These are phyloP conservation scores for Drosophila koepferae DNA, from an alignment of 2,888 invertebrate genomes.

Conservation along the genomic window DNA sequence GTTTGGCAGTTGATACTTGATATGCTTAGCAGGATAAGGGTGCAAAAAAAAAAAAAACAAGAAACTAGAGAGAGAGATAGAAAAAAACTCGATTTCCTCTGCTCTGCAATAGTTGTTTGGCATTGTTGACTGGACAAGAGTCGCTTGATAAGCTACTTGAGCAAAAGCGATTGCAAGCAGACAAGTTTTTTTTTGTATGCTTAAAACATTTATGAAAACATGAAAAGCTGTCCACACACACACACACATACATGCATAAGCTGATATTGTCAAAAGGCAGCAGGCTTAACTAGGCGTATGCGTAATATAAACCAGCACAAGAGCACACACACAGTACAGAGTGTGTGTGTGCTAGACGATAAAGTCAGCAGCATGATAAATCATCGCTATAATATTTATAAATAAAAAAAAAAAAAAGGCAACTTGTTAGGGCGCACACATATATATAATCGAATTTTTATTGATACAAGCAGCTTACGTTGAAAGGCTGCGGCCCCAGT, in stretches of 20 bases:
- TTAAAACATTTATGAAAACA: slow-evolving; percentile 81
- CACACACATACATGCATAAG: slow-evolving; percentile 44
- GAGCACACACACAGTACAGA: neutral
- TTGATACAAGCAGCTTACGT: slow-evolving; percentile 85
- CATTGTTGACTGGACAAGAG: slow-evolving; percentile 22
- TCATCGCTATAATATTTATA: slow-evolving; percentile 71
- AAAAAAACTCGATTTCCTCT: slow-evolving; percentile 1
- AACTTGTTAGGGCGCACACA: slow-evolving; percentile 39
- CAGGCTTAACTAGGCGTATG: slow-evolving; percentile 73
- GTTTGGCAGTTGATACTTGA: slow-evolving; percentile 75
- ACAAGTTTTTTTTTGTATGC: slow-evolving; percentile 28
- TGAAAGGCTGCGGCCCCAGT: slow-evolving; percentile 64
- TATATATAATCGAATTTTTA: slow-evolving; percentile 85
- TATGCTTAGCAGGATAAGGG: slow-evolving; percentile 58
- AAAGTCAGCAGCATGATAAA: slow-evolving; percentile 81
- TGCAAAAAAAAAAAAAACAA: slow-evolving; percentile 3
- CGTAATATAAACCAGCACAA: slow-evolving; percentile 48
- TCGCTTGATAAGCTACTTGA: slow-evolving; percentile 78
- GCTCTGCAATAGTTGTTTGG: slow-evolving; percentile 27
- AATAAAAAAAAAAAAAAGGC: slow-evolving; percentile 35
- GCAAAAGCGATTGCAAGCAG: slow-evolving; percentile 44
- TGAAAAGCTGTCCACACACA: slow-evolving; percentile 41
- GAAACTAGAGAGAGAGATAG: neutral
- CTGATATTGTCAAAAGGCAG: slow-evolving; percentile 61
- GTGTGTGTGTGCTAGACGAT: slow-evolving; percentile 50